Evolutionary conservation across 2,113 vertebrate species (phyloP).

Genomic region (Oryzias melastigma): DNA sequence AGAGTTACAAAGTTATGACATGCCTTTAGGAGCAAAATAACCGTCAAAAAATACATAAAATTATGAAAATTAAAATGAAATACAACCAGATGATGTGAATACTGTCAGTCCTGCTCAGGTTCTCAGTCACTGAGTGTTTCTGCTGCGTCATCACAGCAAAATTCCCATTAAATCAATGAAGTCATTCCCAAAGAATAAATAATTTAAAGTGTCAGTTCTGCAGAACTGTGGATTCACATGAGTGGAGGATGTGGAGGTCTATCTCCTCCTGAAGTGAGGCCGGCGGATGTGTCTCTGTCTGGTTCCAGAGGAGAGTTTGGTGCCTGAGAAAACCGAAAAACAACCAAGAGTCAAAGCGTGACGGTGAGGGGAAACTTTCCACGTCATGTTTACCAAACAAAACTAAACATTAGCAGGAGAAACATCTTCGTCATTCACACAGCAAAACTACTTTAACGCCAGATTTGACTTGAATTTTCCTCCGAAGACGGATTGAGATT

Average conservation of each 20-base stretch:
- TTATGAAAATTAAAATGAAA: conserved; percentile 4
- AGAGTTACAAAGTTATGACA: conserved; percentile 10
- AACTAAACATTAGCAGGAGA: too few relatives aligned
- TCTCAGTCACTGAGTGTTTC: not conserved
- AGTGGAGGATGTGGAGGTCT: conserved; percentile 13
- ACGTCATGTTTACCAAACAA: too few relatives aligned
- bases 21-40: conserved; percentile 14
- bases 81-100: not conserved
- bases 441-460: too few relatives aligned
- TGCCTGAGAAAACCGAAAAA: conserved; percentile 44
- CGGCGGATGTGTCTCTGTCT: conserved; percentile 62
- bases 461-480: too few relatives aligned
- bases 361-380: too few relatives aligned
- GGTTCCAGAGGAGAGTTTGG: conserved; percentile 52
- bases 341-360: not conserved
- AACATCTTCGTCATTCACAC: too few relatives aligned
- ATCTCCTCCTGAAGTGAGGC: conserved; percentile 60
- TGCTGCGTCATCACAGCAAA: not conserved
- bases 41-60: conserved; percentile 22
- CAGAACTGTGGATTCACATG: not conserved
- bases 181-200: not conserved
- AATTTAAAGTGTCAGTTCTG: not conserved
- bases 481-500: not conserved
- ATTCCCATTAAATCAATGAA: not conserved
- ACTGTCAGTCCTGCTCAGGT: conserved; percentile 1